Evolutionary conservation across 2,888 invertebrate species (phyloP).

Genomic region (Linnaemya vulpina): DNA sequence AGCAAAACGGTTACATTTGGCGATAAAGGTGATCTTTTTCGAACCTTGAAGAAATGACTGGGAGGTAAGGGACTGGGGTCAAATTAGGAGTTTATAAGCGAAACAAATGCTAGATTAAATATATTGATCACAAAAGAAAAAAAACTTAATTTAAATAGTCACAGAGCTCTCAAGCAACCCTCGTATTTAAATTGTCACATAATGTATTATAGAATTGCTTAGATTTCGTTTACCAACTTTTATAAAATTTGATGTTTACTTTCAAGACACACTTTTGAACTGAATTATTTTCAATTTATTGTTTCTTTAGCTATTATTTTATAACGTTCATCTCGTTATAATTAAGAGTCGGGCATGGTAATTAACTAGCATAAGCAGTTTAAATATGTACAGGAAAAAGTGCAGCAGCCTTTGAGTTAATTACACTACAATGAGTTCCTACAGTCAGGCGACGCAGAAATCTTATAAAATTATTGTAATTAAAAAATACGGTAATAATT

Average conservation of each 20-base stretch:
- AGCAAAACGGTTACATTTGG: no score
- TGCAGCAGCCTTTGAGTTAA: conserved; percentile 28
- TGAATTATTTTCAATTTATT: conserved; percentile 17
- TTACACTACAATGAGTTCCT: conserved; percentile 16
- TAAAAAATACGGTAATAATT: no score
- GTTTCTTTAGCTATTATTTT: conserved; percentile 16
- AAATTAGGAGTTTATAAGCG: no score
- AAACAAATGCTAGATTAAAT: no score
- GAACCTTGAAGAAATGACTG: no score
- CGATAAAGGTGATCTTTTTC: no score
- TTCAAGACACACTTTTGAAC: conserved; percentile 37
- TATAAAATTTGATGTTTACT: conserved; percentile 10
- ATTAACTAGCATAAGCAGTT: conserved; percentile 56
- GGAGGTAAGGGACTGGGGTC: no score
- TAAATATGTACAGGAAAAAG: not conserved
- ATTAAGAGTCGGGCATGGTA: conserved; percentile 60
- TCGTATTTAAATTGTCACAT: no score
- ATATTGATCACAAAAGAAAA: no score
- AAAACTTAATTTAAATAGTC: no score
- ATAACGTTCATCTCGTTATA: conserved; percentile 25
- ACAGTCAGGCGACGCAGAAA: not conserved
- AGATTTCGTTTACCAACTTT: not conserved
- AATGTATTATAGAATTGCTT: no score
- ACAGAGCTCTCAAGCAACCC: no score
- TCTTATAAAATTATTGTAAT: not conserved